phyloP scores from a whole-genome alignment of 1,140 invertebrate genomes.

The Drosophila lacteicornis region DNA sequence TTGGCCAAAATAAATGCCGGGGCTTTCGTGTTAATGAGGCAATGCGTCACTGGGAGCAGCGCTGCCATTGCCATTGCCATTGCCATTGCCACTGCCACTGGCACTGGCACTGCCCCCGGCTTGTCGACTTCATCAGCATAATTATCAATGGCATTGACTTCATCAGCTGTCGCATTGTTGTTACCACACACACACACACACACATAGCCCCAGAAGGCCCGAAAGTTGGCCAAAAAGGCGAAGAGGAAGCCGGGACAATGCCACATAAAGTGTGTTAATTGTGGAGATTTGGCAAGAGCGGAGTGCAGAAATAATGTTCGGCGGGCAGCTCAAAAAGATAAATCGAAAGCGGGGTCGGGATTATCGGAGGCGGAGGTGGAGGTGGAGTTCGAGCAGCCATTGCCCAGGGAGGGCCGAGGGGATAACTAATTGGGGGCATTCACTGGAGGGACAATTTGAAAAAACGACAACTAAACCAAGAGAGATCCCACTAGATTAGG shows the following conservation, averaged over 20 bases:
- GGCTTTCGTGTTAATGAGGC: constrained; percentile 78
- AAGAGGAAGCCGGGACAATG: constrained; percentile 35
- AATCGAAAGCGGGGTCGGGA: constrained; percentile 49
- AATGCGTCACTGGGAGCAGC: constrained; percentile 69
- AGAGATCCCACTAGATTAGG: constrained; percentile 9
- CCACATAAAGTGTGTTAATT: constrained; percentile 81
- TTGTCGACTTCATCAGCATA: constrained; percentile 77
- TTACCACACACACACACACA: background rate
- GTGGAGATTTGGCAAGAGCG: constrained; percentile 64
- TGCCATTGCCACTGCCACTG: background rate
- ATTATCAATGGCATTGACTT: constrained; percentile 78
- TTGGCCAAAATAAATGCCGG: constrained; percentile 57
- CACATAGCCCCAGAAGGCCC: background rate
- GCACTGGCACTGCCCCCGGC: constrained; percentile 6
- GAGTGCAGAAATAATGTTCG: constrained; percentile 66
- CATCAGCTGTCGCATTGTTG: constrained; percentile 72
- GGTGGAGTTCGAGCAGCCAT: too few relatives aligned
- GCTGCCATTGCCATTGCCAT: background rate
- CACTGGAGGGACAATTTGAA: background rate
- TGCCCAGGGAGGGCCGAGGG: background rate
- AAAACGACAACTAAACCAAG: constrained; percentile 3
- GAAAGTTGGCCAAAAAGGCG: constrained; percentile 13
- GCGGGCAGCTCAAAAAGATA: constrained; percentile 76
- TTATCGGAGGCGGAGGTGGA: background rate
- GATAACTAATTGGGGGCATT: constrained; percentile 20